Evolutionary conservation across 1,140 invertebrate species (phyloP), one percentile per base, ranked within the genome.

Genomic region (Choristoneura fumiferana): DNA sequence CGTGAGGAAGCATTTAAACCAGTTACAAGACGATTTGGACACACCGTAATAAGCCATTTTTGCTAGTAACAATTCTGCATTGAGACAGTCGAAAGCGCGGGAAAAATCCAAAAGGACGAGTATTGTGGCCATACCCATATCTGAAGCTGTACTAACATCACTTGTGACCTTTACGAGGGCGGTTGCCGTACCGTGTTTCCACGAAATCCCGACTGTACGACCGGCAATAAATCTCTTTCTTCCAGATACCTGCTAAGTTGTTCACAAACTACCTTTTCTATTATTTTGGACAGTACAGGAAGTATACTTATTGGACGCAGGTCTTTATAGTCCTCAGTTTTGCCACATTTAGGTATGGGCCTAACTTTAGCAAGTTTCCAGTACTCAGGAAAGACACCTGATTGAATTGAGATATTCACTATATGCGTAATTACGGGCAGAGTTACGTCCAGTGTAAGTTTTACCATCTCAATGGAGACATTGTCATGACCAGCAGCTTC

Each of bases 271-370:
- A 54, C n/a, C n/a, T n/a, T n/a, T n/a, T n/a, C n/a, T n/a, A n/a
- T n/a, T n/a, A n/a, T n/a, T n/a, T n/a, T n/a, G n/a, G n/a, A n/a
- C n/a, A n/a, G n/a, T n/a, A n/a, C n/a, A n/a, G n/a, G n/a, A n/a
- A n/a, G n/a, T n/a, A 54, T 12, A 54, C 52, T 54, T 5, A 54
- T 54, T 1, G 52, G 52, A 10, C 52, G 14, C 12, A 54, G 13
- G 15, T 54, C 34, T 36, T 36, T 54, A 4, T 35, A 39, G 10
- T 39, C 38, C n/a, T 39, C 38, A 5, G n/a, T n/a, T 4, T 4
- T 6, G 38, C 4, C 4, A 12, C 13, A 4, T 15, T 54, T 54
- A 34, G 34, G 52, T 12, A 54, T 34, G 12, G 52, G 52, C 8
- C 15, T 54, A 0, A 54, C 52, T 14, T 10, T n/a, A 35, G 52